These are phyloP conservation scores for Phalera bucephala DNA, from an alignment of 2,888 invertebrate genomes.

Conservation along the genomic window DNA sequence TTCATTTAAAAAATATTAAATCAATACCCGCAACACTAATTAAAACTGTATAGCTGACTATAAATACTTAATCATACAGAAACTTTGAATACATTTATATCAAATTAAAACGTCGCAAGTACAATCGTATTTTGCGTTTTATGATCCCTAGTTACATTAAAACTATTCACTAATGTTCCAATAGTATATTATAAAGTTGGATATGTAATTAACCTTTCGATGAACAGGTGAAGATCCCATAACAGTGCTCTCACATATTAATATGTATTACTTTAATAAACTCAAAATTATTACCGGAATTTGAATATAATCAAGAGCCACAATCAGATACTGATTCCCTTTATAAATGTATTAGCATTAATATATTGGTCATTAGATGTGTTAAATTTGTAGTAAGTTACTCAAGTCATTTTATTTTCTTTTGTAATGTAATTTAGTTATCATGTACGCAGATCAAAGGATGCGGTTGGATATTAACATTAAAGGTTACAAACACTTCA, in stretches of 20 bases:
- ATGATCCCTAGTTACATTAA: no score
- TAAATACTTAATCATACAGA: no score
- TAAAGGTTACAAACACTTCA: slow-evolving; percentile 70
- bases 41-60: no score
- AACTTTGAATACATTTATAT: no score
- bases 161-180: not conserved
- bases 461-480: slow-evolving; percentile 62
- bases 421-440: slow-evolving; percentile 33
- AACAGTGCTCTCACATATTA: slow-evolving; percentile 7
- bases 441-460: slow-evolving; percentile 49
- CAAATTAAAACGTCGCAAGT: no score
- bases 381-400: slow-evolving; percentile 19
- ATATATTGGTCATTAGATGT: slow-evolving; percentile 34
- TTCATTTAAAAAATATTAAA: no score
- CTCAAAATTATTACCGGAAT: slow-evolving; percentile 4
- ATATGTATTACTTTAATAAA: slow-evolving; percentile 23
- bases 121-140: no score
- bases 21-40: no score
- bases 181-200: not conserved
- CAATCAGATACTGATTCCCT: slow-evolving; percentile 15
- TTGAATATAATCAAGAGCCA: slow-evolving; percentile 23
- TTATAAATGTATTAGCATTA: slow-evolving; percentile 30
- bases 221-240: slow-evolving; percentile 16
- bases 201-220: not conserved
- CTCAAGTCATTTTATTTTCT: slow-evolving; percentile 19